Base-by-base conservation (phyloP, 1,140 invertebrate genomes). In the Dufourea novaeangliae region DNA sequence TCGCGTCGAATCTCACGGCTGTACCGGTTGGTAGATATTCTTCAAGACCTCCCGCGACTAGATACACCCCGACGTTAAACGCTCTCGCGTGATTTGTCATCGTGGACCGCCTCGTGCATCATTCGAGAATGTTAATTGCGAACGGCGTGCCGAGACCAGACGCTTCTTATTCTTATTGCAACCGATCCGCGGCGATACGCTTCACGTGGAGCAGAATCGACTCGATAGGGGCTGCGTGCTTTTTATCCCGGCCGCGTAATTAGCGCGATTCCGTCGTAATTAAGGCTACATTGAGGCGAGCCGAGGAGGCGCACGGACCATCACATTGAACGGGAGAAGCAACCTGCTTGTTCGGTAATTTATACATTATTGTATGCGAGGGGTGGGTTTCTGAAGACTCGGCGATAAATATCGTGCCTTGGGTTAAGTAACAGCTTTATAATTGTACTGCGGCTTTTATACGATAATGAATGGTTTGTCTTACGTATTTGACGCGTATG, bases 81-180 rank as follows among this genome's bases (percentile, higher is more conserved):
- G 20, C 44, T 72, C 69, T 37, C 27, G 34, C 69, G 75, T 37
- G 59, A 78, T 78, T 78, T 72, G 75, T 78, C 75, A 72, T 41
- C 29, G 67, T 50, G 34, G 66, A 29, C 67, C 39, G 27, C 20
- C 57, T 72, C 75, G 75, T 78, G 69, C 50, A 78, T 78, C 75
- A 64, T 63, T 34, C 57, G 75, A 27, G 75, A 78, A 78, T 72
- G 75, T 72, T 78, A 78, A 78, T 78, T 78, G 59, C 75, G n/a
- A 54, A 39, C 39, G 37, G 27, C 52, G 37, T 32, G 7, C 41
- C 17, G 27, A 39, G 66, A 76, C 34, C 39, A 32, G 32, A 56
- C 25, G 7, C 39, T n/a, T 27, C 11, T 70, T 75, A 68, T 14
- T 75, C 72, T 68, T 46, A 32, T 25, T 68, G 34, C 64, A 25